Evolutionary conservation across 1,140 invertebrate genomes (phyloP).

Genomic region (Chrysomallon squamiferum): DNA sequence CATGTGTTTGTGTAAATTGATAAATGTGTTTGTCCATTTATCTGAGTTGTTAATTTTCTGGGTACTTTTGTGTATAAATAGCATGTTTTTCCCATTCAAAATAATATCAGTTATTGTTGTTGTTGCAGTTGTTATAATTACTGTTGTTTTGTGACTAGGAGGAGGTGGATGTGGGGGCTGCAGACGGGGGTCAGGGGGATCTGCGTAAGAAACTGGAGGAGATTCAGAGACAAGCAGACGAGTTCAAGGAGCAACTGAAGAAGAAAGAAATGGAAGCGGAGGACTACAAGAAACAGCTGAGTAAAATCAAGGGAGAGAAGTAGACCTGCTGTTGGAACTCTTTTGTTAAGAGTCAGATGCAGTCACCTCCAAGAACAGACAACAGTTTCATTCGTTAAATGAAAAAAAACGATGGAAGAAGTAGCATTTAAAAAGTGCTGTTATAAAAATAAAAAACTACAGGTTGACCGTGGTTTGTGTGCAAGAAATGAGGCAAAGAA

Average conservation of each 20-base stretch:
- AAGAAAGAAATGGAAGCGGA: slow-evolving; percentile 56
- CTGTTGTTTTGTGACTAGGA: not conserved
- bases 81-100: too few relatives aligned
- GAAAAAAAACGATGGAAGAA: not conserved
- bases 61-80: too few relatives aligned
- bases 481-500: too few relatives aligned
- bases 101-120: too few relatives aligned
- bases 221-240: slow-evolving; percentile 46
- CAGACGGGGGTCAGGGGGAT: slow-evolving; percentile 22
- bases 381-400: not conserved
- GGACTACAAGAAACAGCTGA: slow-evolving; percentile 48
- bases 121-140: too few relatives aligned
- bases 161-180: not conserved
- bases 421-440: not conserved
- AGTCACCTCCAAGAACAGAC: not conserved
- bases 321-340: not conserved
- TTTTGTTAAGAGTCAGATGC: not conserved
- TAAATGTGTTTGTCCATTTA: too few relatives aligned
- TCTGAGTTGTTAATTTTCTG: too few relatives aligned
- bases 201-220: slow-evolving; percentile 50
- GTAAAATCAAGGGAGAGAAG: slow-evolving; percentile 16
- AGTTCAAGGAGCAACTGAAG: slow-evolving; percentile 49
- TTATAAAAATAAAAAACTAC: not conserved
- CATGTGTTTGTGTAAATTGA: too few relatives aligned
- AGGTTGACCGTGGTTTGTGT: not conserved